A percentile compares a stretch with the other conserved stretches of the same genome.
These are phyloP conservation scores for Chymomyza caudatula DNA, from an alignment of 2,888 invertebrate species.

Conservation along the genomic window DNA sequence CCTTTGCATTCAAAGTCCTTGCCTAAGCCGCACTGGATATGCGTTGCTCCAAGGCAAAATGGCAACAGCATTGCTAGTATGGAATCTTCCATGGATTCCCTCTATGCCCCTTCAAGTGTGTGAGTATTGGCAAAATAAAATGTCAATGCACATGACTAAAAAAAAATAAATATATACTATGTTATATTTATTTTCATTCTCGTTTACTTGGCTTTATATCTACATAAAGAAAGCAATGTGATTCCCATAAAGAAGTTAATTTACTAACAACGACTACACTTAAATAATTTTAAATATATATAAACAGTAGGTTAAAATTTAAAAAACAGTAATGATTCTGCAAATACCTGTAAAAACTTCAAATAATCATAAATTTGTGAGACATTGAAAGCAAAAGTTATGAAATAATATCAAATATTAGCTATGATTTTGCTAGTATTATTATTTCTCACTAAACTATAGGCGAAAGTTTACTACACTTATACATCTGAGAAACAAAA, in stretches of 20 bases:
- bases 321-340: background rate
- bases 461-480: too few species aligned
- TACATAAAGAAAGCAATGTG: slow-evolving; percentile 21
- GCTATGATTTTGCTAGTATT: too few species aligned
- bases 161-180: slow-evolving; percentile 28
- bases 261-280: slow-evolving; percentile 4
- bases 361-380: too few species aligned
- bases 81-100: background rate
- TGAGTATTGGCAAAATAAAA: slow-evolving; percentile 43
- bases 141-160: slow-evolving; percentile 28
- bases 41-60: background rate
- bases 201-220: background rate
- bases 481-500: too few species aligned
- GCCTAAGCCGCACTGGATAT: slow-evolving; percentile 13
- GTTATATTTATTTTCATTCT: slow-evolving; percentile 46
- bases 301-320: background rate
- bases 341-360: background rate
- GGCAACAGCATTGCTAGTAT: background rate
- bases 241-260: slow-evolving; percentile 30
- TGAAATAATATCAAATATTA: too few species aligned
- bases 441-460: too few species aligned
- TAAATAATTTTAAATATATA: slow-evolving; percentile 6
- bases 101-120: background rate
- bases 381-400: too few species aligned
- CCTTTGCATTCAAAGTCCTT: slow-evolving; percentile 14